Percentiles rank a stretch among this genome's conserved stretches.
Conservation (phyloP, 2,888 invertebrate species). For the Galerucella pusilla region DNA sequence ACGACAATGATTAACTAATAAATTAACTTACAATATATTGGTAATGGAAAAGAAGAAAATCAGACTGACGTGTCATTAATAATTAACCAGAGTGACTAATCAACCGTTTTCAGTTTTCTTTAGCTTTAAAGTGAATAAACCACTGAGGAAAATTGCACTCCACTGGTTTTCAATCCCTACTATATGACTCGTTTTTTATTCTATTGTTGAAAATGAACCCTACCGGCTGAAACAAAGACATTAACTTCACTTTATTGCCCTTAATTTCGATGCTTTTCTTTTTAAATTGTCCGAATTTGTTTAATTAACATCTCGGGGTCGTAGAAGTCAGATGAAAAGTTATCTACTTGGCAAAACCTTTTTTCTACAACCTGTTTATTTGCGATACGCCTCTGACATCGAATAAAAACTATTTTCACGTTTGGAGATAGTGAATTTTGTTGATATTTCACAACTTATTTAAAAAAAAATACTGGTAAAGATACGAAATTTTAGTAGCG, state of each 20-base stretch:
- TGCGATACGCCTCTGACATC: background rate
- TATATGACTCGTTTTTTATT: background rate
- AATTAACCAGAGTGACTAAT: too few species aligned
- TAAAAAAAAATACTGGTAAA: background rate
- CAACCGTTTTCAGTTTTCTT: too few species aligned
- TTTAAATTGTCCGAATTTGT: background rate
- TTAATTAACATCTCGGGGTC: background rate
- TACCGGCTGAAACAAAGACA: background rate
- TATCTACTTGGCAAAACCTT: background rate
- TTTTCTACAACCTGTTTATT: too few species aligned
- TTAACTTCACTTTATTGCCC: background rate
- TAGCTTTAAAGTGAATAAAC: too few species aligned
- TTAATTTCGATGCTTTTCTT: background rate
- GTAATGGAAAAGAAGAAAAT: background rate
- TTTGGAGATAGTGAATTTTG: background rate
- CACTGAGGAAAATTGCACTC: background rate
- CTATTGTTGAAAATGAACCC: background rate
- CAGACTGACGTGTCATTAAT: background rate
- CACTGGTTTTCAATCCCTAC: background rate
- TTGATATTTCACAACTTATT: background rate
- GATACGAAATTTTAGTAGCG: background rate
- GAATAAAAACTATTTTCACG: background rate
- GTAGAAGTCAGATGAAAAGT: background rate
- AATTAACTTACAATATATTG: conserved; percentile 19
- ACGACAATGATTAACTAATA: background rate